phyloP scores from a whole-genome alignment of 2,113 vertebrate genomes.

The Cygnus atratus region DNA sequence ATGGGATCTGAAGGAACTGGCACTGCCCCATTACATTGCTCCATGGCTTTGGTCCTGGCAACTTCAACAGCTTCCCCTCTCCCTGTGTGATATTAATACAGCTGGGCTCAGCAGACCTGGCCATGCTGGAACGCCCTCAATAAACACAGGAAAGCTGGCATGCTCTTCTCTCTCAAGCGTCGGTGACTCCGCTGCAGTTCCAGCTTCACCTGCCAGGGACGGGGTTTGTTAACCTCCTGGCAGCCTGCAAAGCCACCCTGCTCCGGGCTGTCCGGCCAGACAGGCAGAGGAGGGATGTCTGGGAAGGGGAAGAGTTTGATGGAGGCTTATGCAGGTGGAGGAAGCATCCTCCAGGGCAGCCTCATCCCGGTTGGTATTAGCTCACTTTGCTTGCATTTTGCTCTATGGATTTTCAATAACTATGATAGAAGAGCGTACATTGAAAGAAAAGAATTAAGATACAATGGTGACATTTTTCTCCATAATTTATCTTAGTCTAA shows the following conservation, averaged over 20 bases:
- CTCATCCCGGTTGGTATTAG: neutral
- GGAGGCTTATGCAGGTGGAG: neutral
- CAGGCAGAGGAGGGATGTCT: neutral
- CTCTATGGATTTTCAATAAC: neutral
- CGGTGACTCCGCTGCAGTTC: neutral
- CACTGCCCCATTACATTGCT: neutral
- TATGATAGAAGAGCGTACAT: neutral
- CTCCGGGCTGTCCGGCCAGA: fast-evolving
- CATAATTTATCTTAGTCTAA: neutral
- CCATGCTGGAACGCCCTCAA: neutral
- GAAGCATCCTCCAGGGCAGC: neutral
- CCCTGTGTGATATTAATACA: neutral
- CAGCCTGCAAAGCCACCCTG: neutral
- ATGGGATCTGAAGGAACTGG: constrained; percentile 22
- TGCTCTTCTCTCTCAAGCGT: neutral
- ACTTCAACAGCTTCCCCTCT: neutral
- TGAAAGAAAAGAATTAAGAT: neutral
- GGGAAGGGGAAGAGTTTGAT: fast-evolving
- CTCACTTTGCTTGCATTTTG: neutral
- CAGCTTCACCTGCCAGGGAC: neutral
- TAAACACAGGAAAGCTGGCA: neutral
- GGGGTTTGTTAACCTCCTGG: neutral
- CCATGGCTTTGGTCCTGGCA: neutral
- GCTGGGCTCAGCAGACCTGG: neutral
- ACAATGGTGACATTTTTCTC: neutral